phyloP scores from a whole-genome alignment of 1,140 invertebrate species.

The Chionoecetes opilio region DNA sequence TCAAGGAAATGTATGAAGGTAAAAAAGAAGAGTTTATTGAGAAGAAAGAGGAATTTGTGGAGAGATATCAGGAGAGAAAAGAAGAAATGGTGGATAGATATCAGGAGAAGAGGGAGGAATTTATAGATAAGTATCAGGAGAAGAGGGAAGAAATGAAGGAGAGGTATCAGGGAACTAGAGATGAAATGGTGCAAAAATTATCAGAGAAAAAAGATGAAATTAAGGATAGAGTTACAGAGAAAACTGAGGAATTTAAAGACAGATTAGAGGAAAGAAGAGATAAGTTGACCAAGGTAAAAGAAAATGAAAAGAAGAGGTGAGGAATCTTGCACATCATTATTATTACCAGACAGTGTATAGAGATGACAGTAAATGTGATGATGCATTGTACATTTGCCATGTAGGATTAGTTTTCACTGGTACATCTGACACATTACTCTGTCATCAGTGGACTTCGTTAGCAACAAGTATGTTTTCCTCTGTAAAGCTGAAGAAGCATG shows the following conservation, averaged over 20 bases:
- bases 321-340: neutral
- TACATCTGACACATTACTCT: neutral
- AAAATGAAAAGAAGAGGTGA: constrained; percentile 53
- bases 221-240: constrained; percentile 49
- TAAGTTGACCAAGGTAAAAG: constrained; percentile 49
- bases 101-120: constrained; percentile 71
- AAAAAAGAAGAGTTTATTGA: constrained; percentile 79
- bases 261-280: constrained; percentile 67
- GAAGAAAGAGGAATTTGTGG: constrained; percentile 75
- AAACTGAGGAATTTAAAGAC: constrained; percentile 69
- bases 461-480: neutral
- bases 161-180: constrained; percentile 29
- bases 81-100: constrained; percentile 75
- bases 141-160: constrained; percentile 58
- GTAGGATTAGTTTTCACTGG: neutral
- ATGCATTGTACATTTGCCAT: neutral
- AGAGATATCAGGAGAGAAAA: constrained; percentile 77
- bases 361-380: neutral
- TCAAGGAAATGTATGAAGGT: constrained; percentile 80
- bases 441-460: neutral
- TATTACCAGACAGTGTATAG: neutral
- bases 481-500: neutral
- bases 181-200: constrained; percentile 47
- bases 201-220: constrained; percentile 51
- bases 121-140: constrained; percentile 63